Evolutionary conservation across 2,797 vertebrate genomes (phyloP), one percentile per base, ranked within the genome.

Genomic region (Knipowitschia caucasica): DNA sequence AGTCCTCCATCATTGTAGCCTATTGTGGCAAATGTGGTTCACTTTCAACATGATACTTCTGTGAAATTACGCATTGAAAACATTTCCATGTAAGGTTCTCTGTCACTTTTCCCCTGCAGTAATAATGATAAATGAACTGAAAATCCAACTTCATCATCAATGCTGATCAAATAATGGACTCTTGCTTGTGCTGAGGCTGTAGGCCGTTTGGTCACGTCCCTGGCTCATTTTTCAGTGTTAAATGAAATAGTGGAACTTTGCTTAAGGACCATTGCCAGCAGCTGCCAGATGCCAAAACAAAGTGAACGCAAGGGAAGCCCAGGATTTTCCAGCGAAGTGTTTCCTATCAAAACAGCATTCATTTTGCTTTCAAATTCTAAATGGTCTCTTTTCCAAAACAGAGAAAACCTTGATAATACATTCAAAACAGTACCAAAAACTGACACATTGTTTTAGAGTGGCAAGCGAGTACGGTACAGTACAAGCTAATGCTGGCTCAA

Each of bases 171-270:
- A 69, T 35, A 38, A 49, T 61, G 53, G 38, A 56, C 63, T 30
- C 45, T 47, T 11, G 56, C 44, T 59, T 40, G 44, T 43, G 50
- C 54, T 49, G 29, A 20, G 29, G 11, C 46, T 54, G 58, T 56
- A 50, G 27, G 69, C 66, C 68, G 34, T 30, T 62, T 23, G 72
- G 70, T 62, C 58, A 75, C 64, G 63, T 69, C 72, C 62, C 72
- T 81, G 74, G 70, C 71, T 82, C 59, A 49, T 58, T 59, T 72
- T 65, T 63, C 63, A 62, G 47, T 51, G 29, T 64, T 59, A 76
- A 80, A 79, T 81, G 71, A 85, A 81, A 83, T 74, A 82, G 77
- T 86, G 87, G 81, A 88, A 87, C 75, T 78, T 85, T 85, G 75
- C 59, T 46, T 46, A 46, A 67, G 56, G 55, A 71, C 40, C 17